These are phyloP conservation scores for Phaonia tiefii DNA, from an alignment of 2,888 invertebrate genomes.

Conservation along the genomic window DNA sequence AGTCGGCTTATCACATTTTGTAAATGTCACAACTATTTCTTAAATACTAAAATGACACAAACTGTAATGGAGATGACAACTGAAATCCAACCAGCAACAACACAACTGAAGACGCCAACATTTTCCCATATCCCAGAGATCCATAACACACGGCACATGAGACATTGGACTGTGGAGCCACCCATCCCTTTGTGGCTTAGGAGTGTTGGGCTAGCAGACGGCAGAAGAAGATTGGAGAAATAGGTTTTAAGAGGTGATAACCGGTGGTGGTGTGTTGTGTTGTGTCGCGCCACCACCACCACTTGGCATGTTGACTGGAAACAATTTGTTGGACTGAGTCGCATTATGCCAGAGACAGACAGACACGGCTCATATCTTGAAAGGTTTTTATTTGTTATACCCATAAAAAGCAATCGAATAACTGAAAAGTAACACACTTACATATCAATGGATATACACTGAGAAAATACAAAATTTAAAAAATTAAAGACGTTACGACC, in stretches of 20 bases:
- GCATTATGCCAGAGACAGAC: background rate
- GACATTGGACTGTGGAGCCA: background rate
- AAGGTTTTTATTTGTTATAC: conserved; percentile 68
- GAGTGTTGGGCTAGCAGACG: background rate
- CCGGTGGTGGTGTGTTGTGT: conserved; percentile 58
- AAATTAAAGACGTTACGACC: no score
- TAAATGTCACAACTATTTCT: conserved; percentile 80
- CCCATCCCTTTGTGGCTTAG: background rate
- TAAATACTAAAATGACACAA: conserved; percentile 78
- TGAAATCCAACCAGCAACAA: conserved; percentile 67
- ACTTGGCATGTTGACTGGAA: conserved; percentile 62
- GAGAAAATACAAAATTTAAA: background rate
- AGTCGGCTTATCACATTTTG: conserved; percentile 74
- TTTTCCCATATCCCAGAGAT: conserved; percentile 36
- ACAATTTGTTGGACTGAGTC: conserved; percentile 57
- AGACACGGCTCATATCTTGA: conserved; percentile 59
- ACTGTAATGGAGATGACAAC: conserved; percentile 79
- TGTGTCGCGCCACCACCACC: no score
- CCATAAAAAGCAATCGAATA: conserved; percentile 53
- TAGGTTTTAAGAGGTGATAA: conserved; percentile 60
- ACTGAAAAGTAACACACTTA: conserved; percentile 38
- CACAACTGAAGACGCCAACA: conserved; percentile 58
- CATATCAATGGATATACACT: conserved; percentile 28
- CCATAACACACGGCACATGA: conserved; percentile 1
- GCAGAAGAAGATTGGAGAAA: conserved; percentile 36